Base-by-base conservation (phyloP, 2,113 vertebrate genomes). In the Pseudois nayaur region DNA sequence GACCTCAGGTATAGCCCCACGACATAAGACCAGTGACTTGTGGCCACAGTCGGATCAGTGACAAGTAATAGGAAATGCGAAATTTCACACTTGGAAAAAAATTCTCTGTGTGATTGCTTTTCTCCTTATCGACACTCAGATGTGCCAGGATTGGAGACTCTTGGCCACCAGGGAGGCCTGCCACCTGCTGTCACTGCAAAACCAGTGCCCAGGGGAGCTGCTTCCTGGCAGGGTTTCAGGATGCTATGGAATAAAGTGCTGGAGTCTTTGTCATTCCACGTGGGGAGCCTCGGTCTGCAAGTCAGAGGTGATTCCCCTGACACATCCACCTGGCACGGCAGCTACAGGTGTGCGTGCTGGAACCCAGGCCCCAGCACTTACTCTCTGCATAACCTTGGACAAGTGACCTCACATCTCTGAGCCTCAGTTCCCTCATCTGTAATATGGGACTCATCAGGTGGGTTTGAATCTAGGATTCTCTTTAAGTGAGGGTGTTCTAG, bases 51-150 rank as follows among this genome's bases (percentile, higher is more conserved):
- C 19, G 23, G 36, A 50, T 67, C 71, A 50, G 59, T 92, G 45
- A 36, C 19, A 83, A 78, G 17, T 15, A 52, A 8, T 62, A 43
- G 31, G 27, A 76, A 93, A 76, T 33, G 4, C 5, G 50, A 78
- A 90, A 45, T 29, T 62, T 81, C 82, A 89, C 54, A 52, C 52
- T 90, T 74, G 67, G 92, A 48, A 93, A 93, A 54, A 5, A 5
- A 71, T 64, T 78, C 19, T 91, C 67, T 1, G 1, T 57, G 59
- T 50, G 60, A 83, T 43, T 40, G 16, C 50, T 50, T 17, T 74
- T 83, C 25, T 67, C 95, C 45, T 87, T 83, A 94, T 59, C 62
- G 14, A 83, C 2, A 67, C 25, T 93, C 36, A 94, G 91, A 89
- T 95, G 91, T 89, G 43, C 36, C 55, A 74, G 36, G n/a, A 21